Conservation (phyloP, 2,113 vertebrate genomes). For the Xenopus tropicalis region DNA sequence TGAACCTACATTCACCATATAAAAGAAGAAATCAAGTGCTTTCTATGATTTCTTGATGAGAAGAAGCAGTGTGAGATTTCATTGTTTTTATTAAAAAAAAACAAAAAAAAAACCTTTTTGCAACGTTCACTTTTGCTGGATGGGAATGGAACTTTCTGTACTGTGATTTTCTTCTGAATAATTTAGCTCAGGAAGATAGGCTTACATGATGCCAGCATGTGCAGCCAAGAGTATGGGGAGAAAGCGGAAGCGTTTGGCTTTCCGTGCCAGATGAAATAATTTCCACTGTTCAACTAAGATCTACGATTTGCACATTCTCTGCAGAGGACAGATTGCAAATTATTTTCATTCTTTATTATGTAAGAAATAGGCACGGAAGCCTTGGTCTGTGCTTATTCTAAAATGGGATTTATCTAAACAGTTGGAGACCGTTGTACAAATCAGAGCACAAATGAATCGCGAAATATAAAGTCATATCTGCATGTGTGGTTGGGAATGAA, state of each 20-base stretch:
- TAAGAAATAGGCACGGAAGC: neutral
- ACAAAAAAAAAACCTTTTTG: neutral
- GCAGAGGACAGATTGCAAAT: slow-evolving; percentile 31
- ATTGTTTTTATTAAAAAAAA: slow-evolving; percentile 40
- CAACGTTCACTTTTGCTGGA: slow-evolving; percentile 14
- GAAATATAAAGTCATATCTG: no score
- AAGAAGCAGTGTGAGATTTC: slow-evolving; percentile 36
- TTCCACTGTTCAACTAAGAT: slow-evolving; percentile 36
- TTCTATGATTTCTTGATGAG: slow-evolving; percentile 40
- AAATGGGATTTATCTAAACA: no score
- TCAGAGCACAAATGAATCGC: no score
- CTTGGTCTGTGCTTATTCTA: no score
- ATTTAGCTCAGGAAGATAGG: slow-evolving; percentile 46
- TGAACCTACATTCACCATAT: slow-evolving; percentile 18
- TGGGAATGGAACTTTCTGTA: slow-evolving; percentile 48
- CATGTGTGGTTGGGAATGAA: no score
- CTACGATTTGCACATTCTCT: slow-evolving; percentile 22
- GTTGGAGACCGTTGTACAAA: no score
- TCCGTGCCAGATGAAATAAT: slow-evolving; percentile 13
- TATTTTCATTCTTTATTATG: neutral
- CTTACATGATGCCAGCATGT: slow-evolving; percentile 29
- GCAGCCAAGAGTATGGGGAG: slow-evolving; percentile 41
- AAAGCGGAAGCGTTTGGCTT: slow-evolving; percentile 23
- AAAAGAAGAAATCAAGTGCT: slow-evolving; percentile 31
- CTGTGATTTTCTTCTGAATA: slow-evolving; percentile 50